Base-by-base conservation (phyloP, 1,140 invertebrate genomes). In the Drosophila kanapiae region DNA sequence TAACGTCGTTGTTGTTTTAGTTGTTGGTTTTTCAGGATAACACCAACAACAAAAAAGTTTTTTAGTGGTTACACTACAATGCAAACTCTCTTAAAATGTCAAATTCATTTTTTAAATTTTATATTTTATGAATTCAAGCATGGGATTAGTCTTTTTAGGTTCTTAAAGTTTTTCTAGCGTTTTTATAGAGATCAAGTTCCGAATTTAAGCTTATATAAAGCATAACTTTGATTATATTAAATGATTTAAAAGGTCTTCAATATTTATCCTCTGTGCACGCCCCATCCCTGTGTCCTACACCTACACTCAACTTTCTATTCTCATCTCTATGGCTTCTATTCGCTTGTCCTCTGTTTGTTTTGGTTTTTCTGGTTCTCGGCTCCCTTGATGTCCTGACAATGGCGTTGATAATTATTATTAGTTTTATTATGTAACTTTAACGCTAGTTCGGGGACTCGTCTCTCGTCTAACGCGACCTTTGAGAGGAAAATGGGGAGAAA, bases 371-470 rank as follows among this genome's bases (percentile, higher is more conserved):
- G 43, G 63, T 67, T 80, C 60, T 57, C 31, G 57, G 67, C 58
- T 35, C 63, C 49, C 69, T 45, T 78, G 58, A 64, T 82, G 79
- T 72, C 78, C 76, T 70, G 80, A 88, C 84, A 90, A 90, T 87
- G 81, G 80, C 84, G 68, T 88, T 87, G 80, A 87, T 87, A 87
- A 87, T 87, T 87, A 87, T 87, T 87, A 87, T 87, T 88, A 88
- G 80, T 88, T 84, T 84, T 80, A 87, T 87, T 88, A 84, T 88
- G 80, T 80, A 87, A 87, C 84, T 87, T 78, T 88, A 67, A 69
- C 64, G 82, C 80, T 64, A 56, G 69, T 80, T 84, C 65, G 62
- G 72, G 58, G 79, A 78, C 72, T 80, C 29, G 67, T 51, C 67
- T 35, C 49, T 35, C 64, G n/a, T 42, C 72, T 47, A 67, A 75